Evolutionary conservation across 2,797 vertebrate genomes (phyloP).

Genomic region (Falco rusticolus): DNA sequence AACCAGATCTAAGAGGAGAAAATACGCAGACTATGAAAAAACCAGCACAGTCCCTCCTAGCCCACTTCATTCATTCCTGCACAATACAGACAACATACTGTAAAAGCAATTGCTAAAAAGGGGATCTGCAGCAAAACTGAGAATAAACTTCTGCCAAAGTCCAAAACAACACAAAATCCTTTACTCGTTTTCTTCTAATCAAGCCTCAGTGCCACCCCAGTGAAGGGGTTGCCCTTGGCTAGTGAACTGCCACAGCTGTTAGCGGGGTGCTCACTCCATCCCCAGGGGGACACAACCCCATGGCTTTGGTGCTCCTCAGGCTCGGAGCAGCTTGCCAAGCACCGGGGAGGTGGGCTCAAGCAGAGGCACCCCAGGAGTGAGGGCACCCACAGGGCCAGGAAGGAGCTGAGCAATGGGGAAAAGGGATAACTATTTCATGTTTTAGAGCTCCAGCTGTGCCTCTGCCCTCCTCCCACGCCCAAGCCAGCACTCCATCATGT

Average conservation of each 20-base stretch:
- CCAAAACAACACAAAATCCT: not conserved
- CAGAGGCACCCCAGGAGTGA: fast-evolving
- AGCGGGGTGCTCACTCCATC: not conserved
- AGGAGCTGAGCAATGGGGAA: not conserved
- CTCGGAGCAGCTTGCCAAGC: not conserved
- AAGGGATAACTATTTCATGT: not conserved
- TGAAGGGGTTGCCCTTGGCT: not conserved
- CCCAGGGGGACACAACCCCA: fast-evolving
- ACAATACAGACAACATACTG: not conserved
- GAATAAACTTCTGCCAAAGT: not conserved
- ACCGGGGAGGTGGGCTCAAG: not conserved
- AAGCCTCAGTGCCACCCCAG: not conserved
- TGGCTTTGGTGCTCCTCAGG: not conserved
- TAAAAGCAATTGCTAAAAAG: not conserved
- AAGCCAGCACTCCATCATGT: not conserved
- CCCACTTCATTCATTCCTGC: not conserved
- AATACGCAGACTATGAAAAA: conserved; percentile 4
- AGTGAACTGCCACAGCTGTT: not conserved
- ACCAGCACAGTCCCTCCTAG: not conserved
- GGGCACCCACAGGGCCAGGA: not conserved
- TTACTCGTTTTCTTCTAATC: not conserved
- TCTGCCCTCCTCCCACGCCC: not conserved
- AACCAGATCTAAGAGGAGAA: conserved; percentile 3
- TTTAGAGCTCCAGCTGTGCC: not conserved
- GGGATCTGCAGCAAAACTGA: not conserved